A percentile compares a stretch with the other conserved stretches of the same genome.
Conservation (phyloP, 2,113 vertebrate species). For the Salvelinus fontinalis region DNA sequence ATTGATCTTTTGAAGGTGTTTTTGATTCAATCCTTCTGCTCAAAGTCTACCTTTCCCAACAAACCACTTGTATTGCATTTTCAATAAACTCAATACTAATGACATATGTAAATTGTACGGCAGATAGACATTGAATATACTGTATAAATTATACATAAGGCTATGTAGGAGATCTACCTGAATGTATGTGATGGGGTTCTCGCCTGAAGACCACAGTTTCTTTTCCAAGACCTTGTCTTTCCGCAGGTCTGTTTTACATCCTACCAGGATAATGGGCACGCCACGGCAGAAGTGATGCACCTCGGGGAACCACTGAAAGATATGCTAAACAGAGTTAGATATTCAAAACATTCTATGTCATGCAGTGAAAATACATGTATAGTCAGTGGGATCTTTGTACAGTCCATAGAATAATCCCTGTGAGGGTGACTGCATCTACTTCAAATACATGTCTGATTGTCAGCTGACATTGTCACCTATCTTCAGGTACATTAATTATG, state of each 20-base stretch:
- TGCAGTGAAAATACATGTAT: not conserved
- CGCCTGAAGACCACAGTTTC: constrained; percentile 70
- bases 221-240: constrained; percentile 78
- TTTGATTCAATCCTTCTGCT: not conserved
- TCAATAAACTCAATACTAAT: not conserved
- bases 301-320: constrained; percentile 76
- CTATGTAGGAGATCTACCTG: constrained; percentile 66
- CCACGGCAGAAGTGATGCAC: constrained; percentile 80
- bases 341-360: not conserved
- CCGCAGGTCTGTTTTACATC: constrained; percentile 83
- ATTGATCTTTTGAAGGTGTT: not conserved
- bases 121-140: not conserved
- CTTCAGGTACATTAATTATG: no score
- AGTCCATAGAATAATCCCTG: not conserved
- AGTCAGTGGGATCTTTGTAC: not conserved
- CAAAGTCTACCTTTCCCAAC: not conserved
- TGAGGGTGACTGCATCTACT: no score
- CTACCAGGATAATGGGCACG: constrained; percentile 74
- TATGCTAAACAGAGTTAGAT: not conserved
- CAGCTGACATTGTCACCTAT: no score
- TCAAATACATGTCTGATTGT: no score
- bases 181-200: constrained; percentile 77
- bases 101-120: not conserved
- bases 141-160: not conserved
- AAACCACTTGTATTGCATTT: not conserved